Percentiles rank a stretch among this genome's conserved stretches.
Conservation (phyloP, 2,113 vertebrate genomes). For the Labeo rohita region DNA sequence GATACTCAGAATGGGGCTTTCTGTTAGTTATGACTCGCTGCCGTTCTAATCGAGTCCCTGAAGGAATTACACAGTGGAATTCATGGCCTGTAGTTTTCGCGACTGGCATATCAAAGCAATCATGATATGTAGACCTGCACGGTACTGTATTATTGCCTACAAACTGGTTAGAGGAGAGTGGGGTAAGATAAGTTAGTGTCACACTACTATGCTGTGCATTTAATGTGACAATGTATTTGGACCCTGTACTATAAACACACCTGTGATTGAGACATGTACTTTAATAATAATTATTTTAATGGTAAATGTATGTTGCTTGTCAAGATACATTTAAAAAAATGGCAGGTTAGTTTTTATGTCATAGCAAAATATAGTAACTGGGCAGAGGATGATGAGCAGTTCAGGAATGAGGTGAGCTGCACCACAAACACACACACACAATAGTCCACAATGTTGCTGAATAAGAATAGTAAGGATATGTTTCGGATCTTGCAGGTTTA, state of each 20-base stretch:
- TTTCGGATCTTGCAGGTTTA: too few relatives aligned
- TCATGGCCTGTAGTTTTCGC: not conserved
- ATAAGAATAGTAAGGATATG: too few relatives aligned
- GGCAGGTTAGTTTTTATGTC: too few relatives aligned
- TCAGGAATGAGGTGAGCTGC: too few relatives aligned
- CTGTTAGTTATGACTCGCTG: constrained; percentile 40
- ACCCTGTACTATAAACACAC: not conserved
- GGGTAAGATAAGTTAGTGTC: not conserved
- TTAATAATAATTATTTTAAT: not conserved
- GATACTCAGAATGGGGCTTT: constrained; percentile 54
- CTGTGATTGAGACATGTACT: not conserved
- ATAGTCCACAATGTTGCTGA: too few relatives aligned
- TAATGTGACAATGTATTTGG: not conserved
- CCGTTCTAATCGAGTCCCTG: constrained; percentile 51
- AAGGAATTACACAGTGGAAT: constrained; percentile 8
- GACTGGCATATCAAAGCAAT: not conserved
- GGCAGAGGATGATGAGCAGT: too few relatives aligned
- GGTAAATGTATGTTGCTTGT: not conserved
- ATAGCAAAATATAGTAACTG: too few relatives aligned
- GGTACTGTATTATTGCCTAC: not conserved
- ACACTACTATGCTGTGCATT: too few relatives aligned
- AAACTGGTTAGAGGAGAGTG: not conserved
- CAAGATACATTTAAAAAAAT: not conserved
- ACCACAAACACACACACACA: too few relatives aligned
- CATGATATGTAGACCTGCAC: not conserved